phyloP scores from a whole-genome alignment of 2,888 invertebrate genomes.

The Drosophila recens region DNA sequence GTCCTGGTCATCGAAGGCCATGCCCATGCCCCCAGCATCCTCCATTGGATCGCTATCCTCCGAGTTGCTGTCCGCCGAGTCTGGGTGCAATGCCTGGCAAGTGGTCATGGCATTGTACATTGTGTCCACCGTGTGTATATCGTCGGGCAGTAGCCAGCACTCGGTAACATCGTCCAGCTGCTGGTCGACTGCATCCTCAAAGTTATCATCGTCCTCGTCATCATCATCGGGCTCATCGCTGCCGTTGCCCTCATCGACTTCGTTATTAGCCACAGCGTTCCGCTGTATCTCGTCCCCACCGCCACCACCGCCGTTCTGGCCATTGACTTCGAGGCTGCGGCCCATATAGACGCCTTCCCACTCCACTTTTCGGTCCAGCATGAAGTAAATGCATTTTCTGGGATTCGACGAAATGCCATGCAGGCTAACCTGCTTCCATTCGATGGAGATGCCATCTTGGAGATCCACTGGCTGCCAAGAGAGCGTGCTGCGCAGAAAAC shows the following conservation, averaged over 20 bases:
- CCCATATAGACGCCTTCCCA: conserved; percentile 83
- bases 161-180: conserved; percentile 87
- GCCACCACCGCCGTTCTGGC: conserved; percentile 42
- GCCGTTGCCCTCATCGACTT: conserved; percentile 76
- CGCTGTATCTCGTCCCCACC: conserved; percentile 49
- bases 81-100: conserved; percentile 93
- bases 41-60: conserved; percentile 84
- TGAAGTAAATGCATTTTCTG: conserved; percentile 83
- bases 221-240: conserved; percentile 79
- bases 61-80: conserved; percentile 88
- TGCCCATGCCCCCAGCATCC: conserved; percentile 71
- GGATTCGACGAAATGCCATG: conserved; percentile 84
- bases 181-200: conserved; percentile 82
- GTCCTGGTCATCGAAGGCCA: conserved; percentile 68
- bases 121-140: conserved; percentile 87
- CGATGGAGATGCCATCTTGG: conserved; percentile 83
- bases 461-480: conserved; percentile 82
- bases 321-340: conserved; percentile 64
- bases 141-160: conserved; percentile 90
- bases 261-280: conserved; percentile 54
- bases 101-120: conserved; percentile 91
- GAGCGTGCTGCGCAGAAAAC: conserved; percentile 71
- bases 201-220: conserved; percentile 85
- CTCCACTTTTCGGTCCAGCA: conserved; percentile 82
- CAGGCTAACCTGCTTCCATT: conserved; percentile 84